Percentiles rank a stretch among this genome's conserved stretches.
phyloP scores from a whole-genome alignment of 2,888 invertebrate species.

The Drosophila mayaguana region DNA sequence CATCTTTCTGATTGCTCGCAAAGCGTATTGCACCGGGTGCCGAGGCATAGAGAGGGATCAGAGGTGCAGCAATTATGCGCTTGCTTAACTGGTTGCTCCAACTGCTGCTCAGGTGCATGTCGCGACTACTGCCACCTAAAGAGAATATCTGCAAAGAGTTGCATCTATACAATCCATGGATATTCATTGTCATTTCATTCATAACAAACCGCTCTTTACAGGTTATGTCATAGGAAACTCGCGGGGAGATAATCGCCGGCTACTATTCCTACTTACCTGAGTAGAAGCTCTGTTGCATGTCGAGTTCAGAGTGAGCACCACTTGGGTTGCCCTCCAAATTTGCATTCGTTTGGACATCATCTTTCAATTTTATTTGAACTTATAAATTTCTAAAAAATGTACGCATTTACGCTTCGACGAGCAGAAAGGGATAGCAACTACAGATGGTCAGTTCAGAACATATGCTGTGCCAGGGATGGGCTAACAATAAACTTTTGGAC shows the following conservation, averaged over 20 bases:
- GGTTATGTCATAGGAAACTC: slow-evolving; percentile 78
- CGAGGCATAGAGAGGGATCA: slow-evolving; percentile 27
- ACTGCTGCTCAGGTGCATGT: slow-evolving; percentile 67
- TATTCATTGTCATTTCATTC: slow-evolving; percentile 18
- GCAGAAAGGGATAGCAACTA: slow-evolving; percentile 40
- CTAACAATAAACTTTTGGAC: background rate
- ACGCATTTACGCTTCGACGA: slow-evolving; percentile 33
- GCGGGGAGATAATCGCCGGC: slow-evolving; percentile 21
- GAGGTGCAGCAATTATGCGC: background rate
- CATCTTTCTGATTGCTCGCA: slow-evolving; percentile 65
- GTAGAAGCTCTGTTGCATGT: slow-evolving; percentile 39
- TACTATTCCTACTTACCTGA: slow-evolving; percentile 61
- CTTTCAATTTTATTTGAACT: slow-evolving; percentile 49
- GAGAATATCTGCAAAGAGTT: slow-evolving; percentile 33
- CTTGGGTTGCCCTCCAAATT: slow-evolving; percentile 63
- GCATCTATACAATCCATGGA: slow-evolving; percentile 9
- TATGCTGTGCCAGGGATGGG: slow-evolving; percentile 44
- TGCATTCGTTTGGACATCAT: slow-evolving; percentile 76
- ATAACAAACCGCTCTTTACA: slow-evolving; percentile 63
- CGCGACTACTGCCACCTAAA: slow-evolving; percentile 42
- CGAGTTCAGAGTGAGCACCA: slow-evolving; percentile 39
- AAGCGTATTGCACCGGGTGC: slow-evolving; percentile 62
- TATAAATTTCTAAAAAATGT: slow-evolving; percentile 40
- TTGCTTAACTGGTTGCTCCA: slow-evolving; percentile 25
- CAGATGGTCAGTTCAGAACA: slow-evolving; percentile 40